Evolutionary conservation across 35 echinoderm and acorn worm genomes (phyloP), one percentile per base, ranked within the genome.

Genomic region (Amphiura filiformis): DNA sequence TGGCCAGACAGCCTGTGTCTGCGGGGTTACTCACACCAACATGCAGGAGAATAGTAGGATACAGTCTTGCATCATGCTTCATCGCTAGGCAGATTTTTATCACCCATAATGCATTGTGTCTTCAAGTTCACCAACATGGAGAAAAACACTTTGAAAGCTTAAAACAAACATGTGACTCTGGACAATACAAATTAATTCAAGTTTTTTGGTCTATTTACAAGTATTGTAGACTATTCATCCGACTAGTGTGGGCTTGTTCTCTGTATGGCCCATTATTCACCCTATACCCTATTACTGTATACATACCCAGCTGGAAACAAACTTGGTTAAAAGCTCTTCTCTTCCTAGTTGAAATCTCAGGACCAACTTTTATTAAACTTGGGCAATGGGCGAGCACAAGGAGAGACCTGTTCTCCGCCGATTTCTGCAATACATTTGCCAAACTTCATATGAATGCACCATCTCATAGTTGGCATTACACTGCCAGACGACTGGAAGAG

Each of bases 341-440:
- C 7, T 80, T 38, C 37, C 57, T 83, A 0, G 78, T 99, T 35
- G 86, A 89, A 84, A 88, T 87, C 35, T 92, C 93, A 11, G 96
- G 96, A 35, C 96, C 96, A 38, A 95, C 96, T 38, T 99, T 94
- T 39, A 90, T 99, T 33, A 99, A 99, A 80, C 88, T 99, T 30
- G 96, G 96, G 9, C 96, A 99, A 52, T 99, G 96, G 96, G 92
- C 93, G 0, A 99, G 96, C 87, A 95, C 96, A 4, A 91, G 96
- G 37, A 79, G 96, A 47, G 93, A 99, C 79, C 35, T 99, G 4
- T 99, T 99, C 42, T 80, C 93, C 20, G 33, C 87, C 32, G 88
- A 86, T 1, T 99, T 99, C 47, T 99, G 96, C 35, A 80, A 99
- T 44, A 39, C 81, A 20, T 88, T 99, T 20, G 91, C 93, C 13